Base-by-base conservation (phyloP, 1,140 invertebrate genomes). In the Drusus annulatus region DNA sequence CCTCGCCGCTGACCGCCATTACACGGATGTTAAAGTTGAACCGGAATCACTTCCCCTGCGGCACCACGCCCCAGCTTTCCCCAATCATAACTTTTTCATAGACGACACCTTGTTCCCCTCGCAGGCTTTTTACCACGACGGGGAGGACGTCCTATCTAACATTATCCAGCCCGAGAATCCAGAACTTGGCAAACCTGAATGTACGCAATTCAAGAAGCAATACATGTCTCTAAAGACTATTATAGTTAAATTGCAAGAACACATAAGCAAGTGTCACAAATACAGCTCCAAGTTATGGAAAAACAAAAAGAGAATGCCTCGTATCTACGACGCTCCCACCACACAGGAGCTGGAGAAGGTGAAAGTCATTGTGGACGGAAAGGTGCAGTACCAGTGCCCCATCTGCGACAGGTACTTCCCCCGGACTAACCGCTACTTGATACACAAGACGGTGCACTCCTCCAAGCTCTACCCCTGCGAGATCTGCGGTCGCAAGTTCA, bases 331-430 rank as follows among this genome's bases (percentile, higher is more conserved):
- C 19, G 36, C 83, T 28, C 62, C 62, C 31, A 81, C 82, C 15
- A 65, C 54, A 16, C 51, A 77, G 54, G 79, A 86, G n/a, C 84
- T 90, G 8, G 86, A 88, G 76, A 84, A 84, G 0, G 89, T 90
- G 0, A 88, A 86, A 80, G 86, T 90, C 28, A 87, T 88, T 21
- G 85, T 90, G 0, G 86, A 90, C 45, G 90, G 89, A 13, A 88
- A 87, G 52, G 84, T 88, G 13, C 89, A 90, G 83, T 91, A 91
- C 71, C 71, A 68, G 74, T 74, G 84, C 62, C 19, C 78, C 80
- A 76, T 82, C 45, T 81, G 83, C 58, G 74, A 83, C 50, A 54
- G 78, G 80, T 79, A 52, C 54, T 78, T 82, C 17, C 74, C 71
- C 25, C 81, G 78, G 71, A 75, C 81, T 28, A 73, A 80, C 52